phyloP scores from a whole-genome alignment of 2,888 invertebrate genomes.

The Mythimna pallens region DNA sequence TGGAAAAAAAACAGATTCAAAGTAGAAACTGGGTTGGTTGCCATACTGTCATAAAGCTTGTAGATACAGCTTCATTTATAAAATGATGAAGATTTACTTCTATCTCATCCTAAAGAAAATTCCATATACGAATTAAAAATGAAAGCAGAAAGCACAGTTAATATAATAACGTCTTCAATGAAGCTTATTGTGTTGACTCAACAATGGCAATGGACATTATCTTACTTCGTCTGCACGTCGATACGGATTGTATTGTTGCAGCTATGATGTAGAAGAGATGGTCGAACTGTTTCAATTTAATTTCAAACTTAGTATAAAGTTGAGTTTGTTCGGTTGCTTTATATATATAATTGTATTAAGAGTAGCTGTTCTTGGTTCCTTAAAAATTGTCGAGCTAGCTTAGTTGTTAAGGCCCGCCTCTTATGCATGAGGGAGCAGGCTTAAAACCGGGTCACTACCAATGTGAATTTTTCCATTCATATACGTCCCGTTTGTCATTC shows the following conservation, averaged over 20 bases:
- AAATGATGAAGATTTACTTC: not conserved
- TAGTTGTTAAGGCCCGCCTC: no score
- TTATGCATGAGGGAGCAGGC: no score
- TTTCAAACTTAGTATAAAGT: slow-evolving; percentile 25
- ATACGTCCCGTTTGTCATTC: no score
- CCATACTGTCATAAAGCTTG: not conserved
- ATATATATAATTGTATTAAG: not conserved
- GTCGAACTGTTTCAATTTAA: slow-evolving; percentile 27
- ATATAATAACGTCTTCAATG: slow-evolving; percentile 29
- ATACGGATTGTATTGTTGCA: slow-evolving; percentile 51
- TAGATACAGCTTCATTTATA: not conserved
- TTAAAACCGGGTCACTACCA: no score
- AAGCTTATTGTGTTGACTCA: slow-evolving; percentile 33
- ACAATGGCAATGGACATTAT: slow-evolving; percentile 44
- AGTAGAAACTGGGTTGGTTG: not conserved
- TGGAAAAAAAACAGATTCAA: not conserved
- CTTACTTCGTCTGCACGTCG: slow-evolving; percentile 23
- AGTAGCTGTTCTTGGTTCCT: no score
- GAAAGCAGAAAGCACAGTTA: slow-evolving; percentile 25
- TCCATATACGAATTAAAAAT: slow-evolving; percentile 8
- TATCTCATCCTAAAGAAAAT: slow-evolving; percentile 1
- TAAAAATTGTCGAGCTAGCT: no score
- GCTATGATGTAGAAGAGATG: slow-evolving; percentile 3
- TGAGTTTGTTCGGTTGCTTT: slow-evolving; percentile 2
- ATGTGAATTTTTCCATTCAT: no score